A percentile compares a stretch with the other conserved stretches of the same genome.
Conservation (phyloP, 1,140 invertebrate species). For the Micrasema longulum region DNA sequence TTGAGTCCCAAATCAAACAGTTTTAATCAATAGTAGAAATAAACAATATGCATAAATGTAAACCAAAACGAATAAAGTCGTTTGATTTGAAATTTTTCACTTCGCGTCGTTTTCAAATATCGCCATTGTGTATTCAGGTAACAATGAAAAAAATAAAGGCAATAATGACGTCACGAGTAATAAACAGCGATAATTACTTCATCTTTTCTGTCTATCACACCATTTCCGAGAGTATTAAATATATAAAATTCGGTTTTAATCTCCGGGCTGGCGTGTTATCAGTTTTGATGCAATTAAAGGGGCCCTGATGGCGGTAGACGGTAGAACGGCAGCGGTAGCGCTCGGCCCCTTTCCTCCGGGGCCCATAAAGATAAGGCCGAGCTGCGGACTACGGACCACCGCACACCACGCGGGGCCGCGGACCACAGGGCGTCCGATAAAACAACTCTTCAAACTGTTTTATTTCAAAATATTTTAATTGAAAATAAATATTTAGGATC, state of each 20-base stretch:
- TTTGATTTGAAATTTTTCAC: too few relatives aligned
- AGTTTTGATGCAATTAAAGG: constrained; percentile 51
- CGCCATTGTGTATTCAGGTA: too few relatives aligned
- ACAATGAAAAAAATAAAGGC: constrained; percentile 9
- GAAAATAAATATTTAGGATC: not conserved
- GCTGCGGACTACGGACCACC: too few relatives aligned
- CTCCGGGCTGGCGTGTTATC: constrained; percentile 41
- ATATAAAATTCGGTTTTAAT: constrained; percentile 18
- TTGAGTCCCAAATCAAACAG: too few relatives aligned
- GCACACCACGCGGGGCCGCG: constrained; percentile 8
- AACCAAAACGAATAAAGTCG: too few relatives aligned
- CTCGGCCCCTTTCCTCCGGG: constrained; percentile 15
- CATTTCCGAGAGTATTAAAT: constrained; percentile 7
- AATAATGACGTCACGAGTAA: constrained; percentile 11
- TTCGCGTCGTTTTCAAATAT: too few relatives aligned
- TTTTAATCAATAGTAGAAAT: too few relatives aligned
- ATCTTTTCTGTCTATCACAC: constrained; percentile 20
- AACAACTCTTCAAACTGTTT: not conserved
- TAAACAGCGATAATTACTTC: constrained; percentile 30
- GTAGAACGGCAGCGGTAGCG: constrained; percentile 46
- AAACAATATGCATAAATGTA: too few relatives aligned
- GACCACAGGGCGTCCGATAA: not conserved
- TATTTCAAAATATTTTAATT: not conserved
- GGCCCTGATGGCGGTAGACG: constrained; percentile 40
- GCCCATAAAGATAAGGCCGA: constrained; percentile 50